Conservation (phyloP, 2,113 vertebrate species). For the Castor canadensis region DNA sequence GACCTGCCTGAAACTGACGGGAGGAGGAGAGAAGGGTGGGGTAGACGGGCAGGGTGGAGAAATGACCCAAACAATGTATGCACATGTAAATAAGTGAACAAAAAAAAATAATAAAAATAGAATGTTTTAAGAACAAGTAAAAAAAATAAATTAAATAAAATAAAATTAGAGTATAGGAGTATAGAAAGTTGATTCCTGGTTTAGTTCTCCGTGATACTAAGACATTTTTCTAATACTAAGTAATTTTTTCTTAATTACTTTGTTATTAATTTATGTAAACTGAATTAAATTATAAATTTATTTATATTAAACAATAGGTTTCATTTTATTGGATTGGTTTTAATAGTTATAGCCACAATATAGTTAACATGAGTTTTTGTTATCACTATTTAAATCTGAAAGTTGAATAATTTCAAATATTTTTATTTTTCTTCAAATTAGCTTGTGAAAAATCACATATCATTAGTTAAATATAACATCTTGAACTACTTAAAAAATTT, state of each 20-base stretch:
- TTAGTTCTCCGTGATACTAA: background rate
- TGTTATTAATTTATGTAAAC: slow-evolving; percentile 44
- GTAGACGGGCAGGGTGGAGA: too few relatives aligned
- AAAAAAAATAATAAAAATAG: too few relatives aligned
- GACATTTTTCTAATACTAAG: background rate
- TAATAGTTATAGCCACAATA: slow-evolving; percentile 22
- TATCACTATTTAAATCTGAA: slow-evolving; percentile 8
- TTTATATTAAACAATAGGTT: slow-evolving; percentile 29
- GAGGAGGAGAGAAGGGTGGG: too few relatives aligned
- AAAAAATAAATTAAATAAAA: too few relatives aligned
- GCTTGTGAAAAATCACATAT: background rate
- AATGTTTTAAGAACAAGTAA: too few relatives aligned
- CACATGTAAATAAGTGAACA: too few relatives aligned
- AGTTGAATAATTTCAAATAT: slow-evolving; percentile 27
- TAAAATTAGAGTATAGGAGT: background rate
- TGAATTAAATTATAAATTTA: slow-evolving; percentile 56
- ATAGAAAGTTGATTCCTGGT: background rate
- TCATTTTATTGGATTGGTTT: slow-evolving; percentile 36
- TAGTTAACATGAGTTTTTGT: background rate
- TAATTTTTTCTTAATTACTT: slow-evolving; percentile 5
- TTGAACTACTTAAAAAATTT: background rate
- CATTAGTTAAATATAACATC: background rate
- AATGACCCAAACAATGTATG: too few relatives aligned
- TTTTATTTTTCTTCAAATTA: slow-evolving; percentile 34
- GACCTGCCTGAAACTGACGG: too few relatives aligned